These are phyloP conservation scores for Sakesphorus luctuosus DNA, from an alignment of 2,113 vertebrate species.

Conservation along the genomic window DNA sequence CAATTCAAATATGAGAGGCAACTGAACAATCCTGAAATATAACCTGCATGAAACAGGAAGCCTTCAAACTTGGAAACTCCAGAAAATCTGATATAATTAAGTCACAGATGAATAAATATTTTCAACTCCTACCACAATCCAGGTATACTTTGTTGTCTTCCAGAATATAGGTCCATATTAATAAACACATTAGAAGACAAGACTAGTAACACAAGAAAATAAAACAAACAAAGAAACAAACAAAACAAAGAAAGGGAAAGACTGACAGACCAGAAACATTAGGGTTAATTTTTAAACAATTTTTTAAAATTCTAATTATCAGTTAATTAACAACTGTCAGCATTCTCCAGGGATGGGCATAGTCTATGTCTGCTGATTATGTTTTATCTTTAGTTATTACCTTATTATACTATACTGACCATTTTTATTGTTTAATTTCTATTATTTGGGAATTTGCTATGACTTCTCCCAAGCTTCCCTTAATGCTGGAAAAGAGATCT, in stretches of 20 bases:
- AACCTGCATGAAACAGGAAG: not conserved
- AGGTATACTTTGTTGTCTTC: not conserved
- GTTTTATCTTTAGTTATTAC: not conserved
- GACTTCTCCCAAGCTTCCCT: not conserved
- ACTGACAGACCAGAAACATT: not conserved
- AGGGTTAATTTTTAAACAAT: not conserved
- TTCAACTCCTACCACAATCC: not conserved
- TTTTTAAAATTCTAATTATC: constrained; percentile 18
- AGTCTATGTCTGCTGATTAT: not conserved
- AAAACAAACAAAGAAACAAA: not conserved
- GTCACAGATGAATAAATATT: not conserved
- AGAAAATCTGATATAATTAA: not conserved
- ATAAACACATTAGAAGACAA: not conserved
- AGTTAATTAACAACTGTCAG: not conserved
- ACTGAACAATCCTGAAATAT: not conserved
- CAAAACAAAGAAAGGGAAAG: not conserved
- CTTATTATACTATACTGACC: not conserved
- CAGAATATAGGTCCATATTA: not conserved
- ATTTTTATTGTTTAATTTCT: not conserved
- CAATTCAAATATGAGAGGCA: not conserved
- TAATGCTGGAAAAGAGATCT: not conserved
- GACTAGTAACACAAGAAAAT: not conserved
- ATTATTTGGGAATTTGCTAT: not conserved
- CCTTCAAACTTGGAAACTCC: not conserved
- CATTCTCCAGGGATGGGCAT: not conserved